Evolutionary conservation across 2,888 invertebrate genomes (phyloP), one percentile per base, ranked within the genome.

Genomic region (Cephus spinipes): DNA sequence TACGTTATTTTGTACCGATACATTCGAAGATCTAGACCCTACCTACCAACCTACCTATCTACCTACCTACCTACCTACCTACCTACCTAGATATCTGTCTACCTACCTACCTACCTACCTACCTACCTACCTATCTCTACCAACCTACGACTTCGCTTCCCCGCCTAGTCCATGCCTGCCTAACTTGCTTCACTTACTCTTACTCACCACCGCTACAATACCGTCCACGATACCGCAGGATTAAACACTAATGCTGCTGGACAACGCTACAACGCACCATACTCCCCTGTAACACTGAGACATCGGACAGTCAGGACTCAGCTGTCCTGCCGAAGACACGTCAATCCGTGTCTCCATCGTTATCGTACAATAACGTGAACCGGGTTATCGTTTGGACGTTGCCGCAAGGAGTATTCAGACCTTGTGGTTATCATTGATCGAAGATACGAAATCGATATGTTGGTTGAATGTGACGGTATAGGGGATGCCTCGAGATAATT

Each of bases 21-120:
- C 78, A 77, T 80, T 75, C 75, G 75, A 75, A 69, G 73, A 79
- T 76, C 69, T 75, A 77, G 78, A 77, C 75, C 79, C 82, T 82
- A 85, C 82, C 85, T 83, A 86, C 86, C 87, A 78, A 83, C 85
- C 87, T 86, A 87, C 88, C 87, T 88, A 89, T 89, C 86, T 86
- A 89, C 86, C 35, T 35, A 35, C 35, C 35, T 35, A 35, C 35
- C 85, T 84, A 81, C 85, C 88, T 85, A 85, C 88, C 87, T 88
- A 88, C 88, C 89, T 89, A 82, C 55, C 75, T 34, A 40, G 15
- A 11, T 80, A 76, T 76, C 77, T 79, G 78, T 74, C 80, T 77
- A 76, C 76, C 69, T 77, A 76, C 76, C 76, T 73, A 76, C 74
- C 77, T 79, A 30, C 30, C n/a, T n/a, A 76, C 74, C 78, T 76